phyloP scores from a whole-genome alignment of 2,797 vertebrate genomes.

The Smutsia temminckii region DNA sequence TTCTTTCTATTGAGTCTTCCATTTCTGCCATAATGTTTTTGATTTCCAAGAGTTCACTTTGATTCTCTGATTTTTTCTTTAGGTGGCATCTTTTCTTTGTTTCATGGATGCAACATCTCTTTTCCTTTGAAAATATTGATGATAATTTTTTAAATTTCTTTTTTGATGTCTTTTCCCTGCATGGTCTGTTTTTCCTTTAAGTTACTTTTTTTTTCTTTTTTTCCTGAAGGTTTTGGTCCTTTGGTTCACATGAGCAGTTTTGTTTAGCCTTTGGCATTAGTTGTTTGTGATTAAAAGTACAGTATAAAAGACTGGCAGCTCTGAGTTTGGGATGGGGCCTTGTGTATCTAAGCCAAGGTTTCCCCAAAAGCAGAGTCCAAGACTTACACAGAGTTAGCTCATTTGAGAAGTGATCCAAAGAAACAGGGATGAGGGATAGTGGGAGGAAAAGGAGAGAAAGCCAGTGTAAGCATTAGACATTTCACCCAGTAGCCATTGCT shows the following conservation, averaged over 20 bases:
- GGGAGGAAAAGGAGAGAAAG: neutral
- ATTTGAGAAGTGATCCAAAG: neutral
- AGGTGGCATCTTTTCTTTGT: neutral
- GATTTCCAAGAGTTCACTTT: neutral
- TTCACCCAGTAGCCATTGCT: neutral
- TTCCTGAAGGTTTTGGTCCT: neutral
- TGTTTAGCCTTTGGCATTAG: neutral
- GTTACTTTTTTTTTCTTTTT: rapidly evolving
- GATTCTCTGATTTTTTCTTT: neutral
- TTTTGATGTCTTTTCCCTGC: neutral
- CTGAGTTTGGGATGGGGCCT: neutral
- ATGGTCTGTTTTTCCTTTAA: neutral
- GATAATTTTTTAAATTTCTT: neutral
- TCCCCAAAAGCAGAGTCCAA: neutral
- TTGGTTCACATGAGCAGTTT: neutral
- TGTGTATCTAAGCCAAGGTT: neutral
- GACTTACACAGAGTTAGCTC: neutral
- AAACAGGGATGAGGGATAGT: neutral
- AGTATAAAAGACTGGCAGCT: neutral
- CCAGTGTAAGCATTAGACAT: neutral
- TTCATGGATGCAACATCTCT: neutral
- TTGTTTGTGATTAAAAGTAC: neutral
- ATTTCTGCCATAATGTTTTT: neutral
- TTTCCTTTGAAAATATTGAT: conserved; percentile 4
- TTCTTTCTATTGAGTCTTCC: neutral